Base-by-base conservation (phyloP, 2,113 vertebrate genomes). In the Mixornis gularis region DNA sequence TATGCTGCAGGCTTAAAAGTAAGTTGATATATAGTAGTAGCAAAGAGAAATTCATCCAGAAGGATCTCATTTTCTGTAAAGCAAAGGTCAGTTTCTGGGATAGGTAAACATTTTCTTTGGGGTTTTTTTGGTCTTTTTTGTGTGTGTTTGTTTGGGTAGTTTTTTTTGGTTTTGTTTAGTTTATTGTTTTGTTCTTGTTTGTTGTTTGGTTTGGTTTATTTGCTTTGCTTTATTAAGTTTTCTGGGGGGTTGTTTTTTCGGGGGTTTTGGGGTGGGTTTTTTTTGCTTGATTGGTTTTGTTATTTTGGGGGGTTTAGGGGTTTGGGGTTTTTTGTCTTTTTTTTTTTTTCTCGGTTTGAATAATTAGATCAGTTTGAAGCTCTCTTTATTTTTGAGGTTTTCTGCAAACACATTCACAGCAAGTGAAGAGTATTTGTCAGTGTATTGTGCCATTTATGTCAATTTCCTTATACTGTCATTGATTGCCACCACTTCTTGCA, bases 1-100 rank as follows among this genome's bases (percentile, higher is more conserved):
- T 99, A 99, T 51, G 99, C 99, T n/a, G 99, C 99, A 13, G 99
- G 99, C 18, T 95, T 99, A 70, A 99, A 99, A 98, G 99, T 99
- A 88, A 97, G 98, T 95, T 59, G 12, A 10, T 65, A 13, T 0
- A 0, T 41, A n/a, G 24, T 7, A n/a, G 5, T 22, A 44, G 30
- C n/a, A 13, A 56, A 79, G 59, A 69, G n/a, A 63, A 16, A 4
- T 36, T 73, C 4, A 46, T n/a, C 1, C 19, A 18, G 26, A 79
- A 56, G 3, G 25, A 34, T 58, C 44, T 66, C 4, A 36, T 46
- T 79, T 89, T 49, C 53, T 19, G 2, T 49, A 25, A 79, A 49
- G 12, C 12, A 17, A 62, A 56, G 5, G 6, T 83, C 22, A n/a
- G 1, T 71, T 91, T 87, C 10, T 40, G 27, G 12, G 5, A 48